Evolutionary conservation across 2,113 vertebrate genomes (phyloP).

Genomic region (Apistogramma diplotaenia): DNA sequence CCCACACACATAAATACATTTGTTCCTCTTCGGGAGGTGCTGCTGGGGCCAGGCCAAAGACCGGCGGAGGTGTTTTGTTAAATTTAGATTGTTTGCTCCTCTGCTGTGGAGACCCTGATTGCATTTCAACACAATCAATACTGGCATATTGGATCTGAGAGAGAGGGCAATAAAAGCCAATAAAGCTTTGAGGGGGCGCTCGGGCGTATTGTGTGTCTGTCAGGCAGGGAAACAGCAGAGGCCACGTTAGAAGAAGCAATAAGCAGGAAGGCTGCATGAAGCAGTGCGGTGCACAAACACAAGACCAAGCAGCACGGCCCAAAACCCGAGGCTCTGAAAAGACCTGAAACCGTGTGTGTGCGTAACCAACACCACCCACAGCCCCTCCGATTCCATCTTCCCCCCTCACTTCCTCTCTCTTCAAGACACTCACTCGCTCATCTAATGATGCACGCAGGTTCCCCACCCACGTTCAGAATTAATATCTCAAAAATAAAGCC

Average conservation of each 20-base stretch:
- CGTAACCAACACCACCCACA: background rate
- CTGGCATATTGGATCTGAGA: conserved; percentile 69
- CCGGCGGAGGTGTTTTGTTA: conserved; percentile 66
- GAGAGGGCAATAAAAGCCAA: conserved; percentile 72
- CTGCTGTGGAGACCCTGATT: conserved; percentile 66
- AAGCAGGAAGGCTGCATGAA: conserved; percentile 7
- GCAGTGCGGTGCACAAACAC: conserved; percentile 17
- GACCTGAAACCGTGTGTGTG: background rate
- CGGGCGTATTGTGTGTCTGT: conserved; percentile 45
- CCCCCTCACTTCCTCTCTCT: conserved; percentile 50
- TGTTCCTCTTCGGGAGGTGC: conserved; percentile 53
- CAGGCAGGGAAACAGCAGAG: conserved; percentile 20
- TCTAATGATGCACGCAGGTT: conserved; percentile 45
- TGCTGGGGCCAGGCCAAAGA: conserved; percentile 28
- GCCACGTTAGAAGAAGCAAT: conserved; percentile 23
- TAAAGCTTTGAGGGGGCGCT: conserved; percentile 58
- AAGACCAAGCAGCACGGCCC: background rate
- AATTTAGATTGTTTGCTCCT: conserved; percentile 71
- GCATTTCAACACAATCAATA: conserved; percentile 76
- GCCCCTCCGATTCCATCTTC: conserved; percentile 25
- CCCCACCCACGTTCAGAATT: conserved; percentile 45
- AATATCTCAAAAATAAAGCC: conserved; percentile 26
- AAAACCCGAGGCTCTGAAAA: background rate
- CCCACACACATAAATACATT: conserved; percentile 39
- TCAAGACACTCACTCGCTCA: conserved; percentile 33